Percentiles rank a stretch among this genome's conserved stretches.
These are phyloP conservation scores for Euwallacea fornicatus DNA, from an alignment of 1,140 invertebrate species.

Conservation along the genomic window DNA sequence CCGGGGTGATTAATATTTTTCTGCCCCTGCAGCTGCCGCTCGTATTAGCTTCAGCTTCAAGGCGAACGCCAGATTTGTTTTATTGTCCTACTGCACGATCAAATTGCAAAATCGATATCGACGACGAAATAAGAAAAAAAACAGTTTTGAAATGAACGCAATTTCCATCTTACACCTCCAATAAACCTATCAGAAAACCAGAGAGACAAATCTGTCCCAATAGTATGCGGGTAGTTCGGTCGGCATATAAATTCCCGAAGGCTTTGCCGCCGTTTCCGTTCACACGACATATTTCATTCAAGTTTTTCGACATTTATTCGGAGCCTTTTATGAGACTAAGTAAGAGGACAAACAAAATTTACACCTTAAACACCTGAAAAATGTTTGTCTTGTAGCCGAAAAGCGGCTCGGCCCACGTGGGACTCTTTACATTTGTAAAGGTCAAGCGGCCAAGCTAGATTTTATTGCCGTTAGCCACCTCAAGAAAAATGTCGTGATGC, in stretches of 20 bases:
- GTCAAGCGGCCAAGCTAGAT: background rate
- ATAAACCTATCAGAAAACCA: too few relatives aligned
- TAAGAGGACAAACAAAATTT: conserved; percentile 32
- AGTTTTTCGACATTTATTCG: conserved; percentile 22
- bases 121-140: background rate
- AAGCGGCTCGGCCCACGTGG: background rate
- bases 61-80: conserved; percentile 20
- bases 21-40: conserved; percentile 14
- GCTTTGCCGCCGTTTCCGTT: conserved; percentile 17
- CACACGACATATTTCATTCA: conserved; percentile 35
- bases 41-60: conserved; percentile 22
- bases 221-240: background rate
- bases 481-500: too few relatives aligned
- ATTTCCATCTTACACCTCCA: too few relatives aligned
- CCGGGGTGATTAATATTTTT: conserved; percentile 27
- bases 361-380: conserved; percentile 31
- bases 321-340: conserved; percentile 20
- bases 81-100: conserved; percentile 19
- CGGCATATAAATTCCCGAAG: conserved; percentile 10
- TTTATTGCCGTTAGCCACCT: too few relatives aligned
- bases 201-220: conserved; percentile 19
- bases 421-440: background rate
- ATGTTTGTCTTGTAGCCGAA: conserved; percentile 2
- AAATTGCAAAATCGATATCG: conserved; percentile 26
- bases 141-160: too few relatives aligned